These are phyloP conservation scores for Hedya salicella DNA, from an alignment of 2,888 invertebrate genomes.

Conservation along the genomic window DNA sequence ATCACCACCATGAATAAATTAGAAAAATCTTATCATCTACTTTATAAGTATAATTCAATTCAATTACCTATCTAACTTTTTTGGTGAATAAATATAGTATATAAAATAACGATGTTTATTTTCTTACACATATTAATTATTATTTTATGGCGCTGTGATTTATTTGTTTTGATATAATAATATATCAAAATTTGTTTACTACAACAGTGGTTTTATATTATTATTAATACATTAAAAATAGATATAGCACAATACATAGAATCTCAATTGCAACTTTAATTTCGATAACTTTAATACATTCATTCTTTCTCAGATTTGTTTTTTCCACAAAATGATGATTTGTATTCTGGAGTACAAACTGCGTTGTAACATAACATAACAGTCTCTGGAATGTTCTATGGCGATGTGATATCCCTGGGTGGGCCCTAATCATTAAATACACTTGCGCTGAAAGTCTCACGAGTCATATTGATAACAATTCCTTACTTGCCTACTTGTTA, in stretches of 20 bases:
- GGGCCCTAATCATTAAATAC: not conserved
- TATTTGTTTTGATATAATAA: not conserved
- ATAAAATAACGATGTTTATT: constrained; percentile 9
- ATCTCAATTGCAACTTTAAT: constrained; percentile 5
- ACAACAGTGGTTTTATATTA: not conserved
- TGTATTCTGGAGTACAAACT: not conserved
- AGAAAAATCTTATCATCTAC: not conserved
- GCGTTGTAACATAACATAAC: not conserved
- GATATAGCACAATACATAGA: constrained; percentile 31
- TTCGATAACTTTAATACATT: not conserved
- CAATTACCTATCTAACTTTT: constrained; percentile 6
- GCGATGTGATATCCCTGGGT: not conserved
- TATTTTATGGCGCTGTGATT: not conserved
- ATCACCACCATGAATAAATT: constrained; percentile 6
- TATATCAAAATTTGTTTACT: too few relatives aligned
- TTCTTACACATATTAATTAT: not conserved
- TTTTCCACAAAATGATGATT: not conserved
- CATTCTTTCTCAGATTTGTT: not conserved
- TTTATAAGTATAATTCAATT: constrained; percentile 20
- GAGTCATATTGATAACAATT: not conserved
- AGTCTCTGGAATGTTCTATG: constrained; percentile 21
- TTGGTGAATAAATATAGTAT: constrained; percentile 15
- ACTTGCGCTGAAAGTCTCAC: not conserved
- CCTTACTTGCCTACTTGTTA: constrained; percentile 4
- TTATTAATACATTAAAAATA: constrained; percentile 1